Conservation (phyloP, 2,888 invertebrate genomes). For the Drosophila differens region DNA sequence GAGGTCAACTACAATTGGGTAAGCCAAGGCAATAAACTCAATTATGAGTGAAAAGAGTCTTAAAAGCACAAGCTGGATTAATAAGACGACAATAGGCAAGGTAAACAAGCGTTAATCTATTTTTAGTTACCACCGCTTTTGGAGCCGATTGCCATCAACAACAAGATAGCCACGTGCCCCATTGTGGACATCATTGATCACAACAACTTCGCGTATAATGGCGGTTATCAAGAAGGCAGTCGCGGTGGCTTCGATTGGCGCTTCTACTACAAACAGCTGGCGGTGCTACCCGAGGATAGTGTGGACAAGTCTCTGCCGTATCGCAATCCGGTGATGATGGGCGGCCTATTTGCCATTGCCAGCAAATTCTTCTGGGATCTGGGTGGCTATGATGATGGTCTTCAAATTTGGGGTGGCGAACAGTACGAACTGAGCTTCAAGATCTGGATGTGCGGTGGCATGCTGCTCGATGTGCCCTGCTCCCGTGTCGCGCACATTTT, state of each 20-base stretch:
- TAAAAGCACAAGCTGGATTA: not conserved
- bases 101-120: slow-evolving; percentile 87
- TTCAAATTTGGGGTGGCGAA: slow-evolving; percentile 99
- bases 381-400: slow-evolving; percentile 96
- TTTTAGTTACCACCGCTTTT: slow-evolving; percentile 90
- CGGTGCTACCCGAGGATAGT: slow-evolving; percentile 86
- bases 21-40: not conserved
- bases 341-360: slow-evolving; percentile 97
- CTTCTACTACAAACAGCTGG: slow-evolving; percentile 93
- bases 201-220: slow-evolving; percentile 93
- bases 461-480: slow-evolving; percentile 96
- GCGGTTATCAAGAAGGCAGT: slow-evolving; percentile 96
- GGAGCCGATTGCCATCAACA: slow-evolving; percentile 92
- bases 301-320: slow-evolving; percentile 77
- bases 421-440: slow-evolving; percentile 99
- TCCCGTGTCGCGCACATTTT: slow-evolving; percentile 97
- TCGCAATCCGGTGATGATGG: slow-evolving; percentile 97
- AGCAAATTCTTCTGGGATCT: slow-evolving; percentile 97
- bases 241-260: slow-evolving; percentile 99
- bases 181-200: slow-evolving; percentile 97
- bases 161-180: slow-evolving; percentile 95
- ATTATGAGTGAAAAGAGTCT: not conserved
- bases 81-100: not conserved
- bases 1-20: slow-evolving; percentile 95
- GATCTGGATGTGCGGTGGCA: slow-evolving; percentile 97